A percentile compares a stretch with the other conserved stretches of the same genome.
Evolutionary conservation across 2,113 vertebrate genomes (phyloP).

Genomic region (Rhegmatorhina hoffmannsi): DNA sequence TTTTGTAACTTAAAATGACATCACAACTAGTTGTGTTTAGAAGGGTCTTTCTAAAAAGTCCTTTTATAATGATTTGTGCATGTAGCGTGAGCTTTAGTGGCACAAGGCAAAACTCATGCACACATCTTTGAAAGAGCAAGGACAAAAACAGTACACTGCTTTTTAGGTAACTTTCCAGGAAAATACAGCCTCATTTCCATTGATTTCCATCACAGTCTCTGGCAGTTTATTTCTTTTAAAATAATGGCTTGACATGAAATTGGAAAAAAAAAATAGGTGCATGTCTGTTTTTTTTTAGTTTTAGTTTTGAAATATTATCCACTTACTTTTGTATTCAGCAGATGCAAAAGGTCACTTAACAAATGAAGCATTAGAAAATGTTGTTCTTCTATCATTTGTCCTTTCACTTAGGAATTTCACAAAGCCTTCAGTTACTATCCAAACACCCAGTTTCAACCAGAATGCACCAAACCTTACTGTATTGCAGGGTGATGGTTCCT

Average conservation of each 20-base stretch:
- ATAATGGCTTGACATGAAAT: not conserved
- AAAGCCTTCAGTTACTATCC: not conserved
- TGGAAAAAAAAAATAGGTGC: not conserved
- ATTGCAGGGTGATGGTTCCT: not conserved
- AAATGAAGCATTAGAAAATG: not conserved
- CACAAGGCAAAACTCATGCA: not conserved
- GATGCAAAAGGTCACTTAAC: not conserved
- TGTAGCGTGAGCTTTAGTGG: not conserved
- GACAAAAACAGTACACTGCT: not conserved
- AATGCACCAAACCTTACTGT: not conserved
- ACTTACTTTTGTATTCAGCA: accelerated
- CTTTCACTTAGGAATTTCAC: not conserved
- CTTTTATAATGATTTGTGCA: not conserved
- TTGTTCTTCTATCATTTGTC: not conserved
- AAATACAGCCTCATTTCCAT: not conserved
- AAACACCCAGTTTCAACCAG: not conserved
- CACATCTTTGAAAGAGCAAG: not conserved
- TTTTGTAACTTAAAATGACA: not conserved
- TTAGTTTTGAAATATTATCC: not conserved
- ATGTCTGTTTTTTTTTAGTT: not conserved
- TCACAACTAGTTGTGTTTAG: not conserved
- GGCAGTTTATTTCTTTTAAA: not conserved
- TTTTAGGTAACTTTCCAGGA: not conserved
- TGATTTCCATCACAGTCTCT: not conserved
- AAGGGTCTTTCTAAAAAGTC: not conserved